Percentiles rank a stretch among this genome's conserved stretches.
phyloP scores from a whole-genome alignment of 1,140 invertebrate genomes.

The Psilanteris sp. region DNA sequence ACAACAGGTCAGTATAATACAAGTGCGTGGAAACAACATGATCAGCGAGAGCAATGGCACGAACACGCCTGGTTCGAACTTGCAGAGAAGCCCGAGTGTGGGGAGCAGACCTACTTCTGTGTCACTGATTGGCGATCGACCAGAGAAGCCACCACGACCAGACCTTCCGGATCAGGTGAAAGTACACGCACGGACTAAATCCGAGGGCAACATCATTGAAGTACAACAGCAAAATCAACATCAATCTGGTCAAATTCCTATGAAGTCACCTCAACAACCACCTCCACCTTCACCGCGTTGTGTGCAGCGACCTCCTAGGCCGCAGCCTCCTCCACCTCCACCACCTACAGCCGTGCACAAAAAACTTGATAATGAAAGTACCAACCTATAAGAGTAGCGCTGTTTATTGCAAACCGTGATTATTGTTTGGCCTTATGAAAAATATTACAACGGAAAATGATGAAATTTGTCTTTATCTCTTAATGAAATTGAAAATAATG shows the following conservation, averaged over 20 bases:
- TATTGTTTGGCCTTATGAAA: not conserved
- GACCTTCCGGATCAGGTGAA: slow-evolving; percentile 71
- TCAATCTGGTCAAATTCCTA: slow-evolving; percentile 63
- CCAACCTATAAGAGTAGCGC: slow-evolving; percentile 72
- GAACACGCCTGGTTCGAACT: slow-evolving; percentile 71
- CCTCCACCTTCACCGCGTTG: slow-evolving; percentile 74
- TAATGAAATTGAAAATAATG: too few species aligned
- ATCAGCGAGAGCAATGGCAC: slow-evolving; percentile 73
- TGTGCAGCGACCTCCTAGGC: slow-evolving; percentile 75
- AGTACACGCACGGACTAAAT: slow-evolving; percentile 77
- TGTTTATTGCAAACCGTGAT: not conserved
- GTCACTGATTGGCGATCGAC: slow-evolving; percentile 73
- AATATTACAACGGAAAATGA: not conserved
- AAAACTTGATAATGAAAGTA: slow-evolving; percentile 78
- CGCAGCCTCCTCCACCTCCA: slow-evolving; percentile 78
- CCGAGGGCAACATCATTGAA: slow-evolving; percentile 80
- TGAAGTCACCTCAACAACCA: slow-evolving; percentile 70
- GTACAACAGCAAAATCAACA: slow-evolving; percentile 71
- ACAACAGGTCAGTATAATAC: slow-evolving; percentile 85
- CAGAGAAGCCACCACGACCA: slow-evolving; percentile 77
- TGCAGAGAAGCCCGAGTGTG: slow-evolving; percentile 78
- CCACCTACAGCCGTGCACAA: slow-evolving; percentile 72
- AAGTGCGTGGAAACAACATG: slow-evolving; percentile 79
- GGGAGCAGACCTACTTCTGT: slow-evolving; percentile 75
- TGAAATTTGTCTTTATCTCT: too few species aligned